phyloP scores from a whole-genome alignment of 2,113 vertebrate species.

The Rhinolophus sinicus region DNA sequence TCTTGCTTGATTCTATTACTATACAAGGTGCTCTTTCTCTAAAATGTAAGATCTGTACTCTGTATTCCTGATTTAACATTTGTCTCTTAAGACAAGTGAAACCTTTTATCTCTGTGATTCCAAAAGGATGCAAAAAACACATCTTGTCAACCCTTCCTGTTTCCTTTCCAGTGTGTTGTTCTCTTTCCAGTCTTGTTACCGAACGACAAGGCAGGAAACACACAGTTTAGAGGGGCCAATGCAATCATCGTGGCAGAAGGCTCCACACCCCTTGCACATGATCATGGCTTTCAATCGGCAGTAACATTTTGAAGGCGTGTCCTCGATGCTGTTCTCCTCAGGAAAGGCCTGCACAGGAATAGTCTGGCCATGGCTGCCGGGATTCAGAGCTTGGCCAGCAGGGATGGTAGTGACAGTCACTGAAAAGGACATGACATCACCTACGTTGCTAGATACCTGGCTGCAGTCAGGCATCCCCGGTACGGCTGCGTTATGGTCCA shows the following conservation, averaged over 20 bases:
- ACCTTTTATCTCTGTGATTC: constrained; percentile 75
- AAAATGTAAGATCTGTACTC: constrained; percentile 79
- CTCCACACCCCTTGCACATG: constrained; percentile 98
- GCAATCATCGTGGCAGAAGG: constrained; percentile 99
- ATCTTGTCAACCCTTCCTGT: neutral
- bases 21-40: constrained; percentile 89
- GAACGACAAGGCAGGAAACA: constrained; percentile 97
- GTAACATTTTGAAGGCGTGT: constrained; percentile 95
- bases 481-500: constrained; percentile 83
- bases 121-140: neutral
- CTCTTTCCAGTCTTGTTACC: constrained; percentile 82
- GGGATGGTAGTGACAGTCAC: constrained; percentile 98
- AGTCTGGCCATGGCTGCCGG: constrained; percentile 84
- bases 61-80: constrained; percentile 82
- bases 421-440: constrained; percentile 97
- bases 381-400: constrained; percentile 84
- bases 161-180: neutral
- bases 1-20: constrained; percentile 82
- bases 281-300: constrained; percentile 99
- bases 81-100: constrained; percentile 82
- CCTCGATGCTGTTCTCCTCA: constrained; percentile 89
- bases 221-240: constrained; percentile 98
- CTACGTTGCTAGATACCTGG: constrained; percentile 85
- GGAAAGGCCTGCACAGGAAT: constrained; percentile 91
- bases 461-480: constrained; percentile 77